Base-by-base conservation (phyloP, 2,797 vertebrate genomes). In the Thalassophryne amazonica region DNA sequence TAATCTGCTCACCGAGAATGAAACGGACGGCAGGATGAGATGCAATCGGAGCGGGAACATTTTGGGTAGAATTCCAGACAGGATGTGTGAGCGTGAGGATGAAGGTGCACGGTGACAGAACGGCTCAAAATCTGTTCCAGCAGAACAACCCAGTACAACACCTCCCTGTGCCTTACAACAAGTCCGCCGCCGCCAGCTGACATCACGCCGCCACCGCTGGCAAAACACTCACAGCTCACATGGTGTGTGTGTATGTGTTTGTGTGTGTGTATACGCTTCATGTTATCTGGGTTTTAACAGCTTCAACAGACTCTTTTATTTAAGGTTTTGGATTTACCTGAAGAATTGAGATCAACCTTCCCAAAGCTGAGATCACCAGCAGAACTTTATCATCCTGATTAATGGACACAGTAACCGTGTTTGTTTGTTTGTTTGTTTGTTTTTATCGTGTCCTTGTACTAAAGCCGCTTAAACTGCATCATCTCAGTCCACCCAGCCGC, bases 41-140 rank as follows among this genome's bases (percentile, higher is more conserved):
- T 7, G 4, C 7, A 22, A 4, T 14, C 3, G 23, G 36, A 46
- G 5, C 21, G 3, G 20, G 9, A 43, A 1, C 21, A 1, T 25
- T 23, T 2, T 17, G 18, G n/a, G 18, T 17, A 4, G 6, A 9
- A 13, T 14, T 31, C 0, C 7, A 7, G 36, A 42, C n/a, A 12
- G 11, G 51, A 9, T n/a, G 37, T n/a, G 19, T 25, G 36, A 56
- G 31, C 3, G 40, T 2, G 22, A 22, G 52, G 46, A 24, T 24
- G 20, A 14, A 72, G 79, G 70, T 66, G 62, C 61, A 47, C 75
- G 73, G 78, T 83, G 84, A 78, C 83, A 68, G 14, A 73, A 49
- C 59, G 35, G 17, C 73, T 86, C 65, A 70, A 61, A 47, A 53
- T 84, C 74, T 60, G 57, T 82, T 86, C 64, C 68, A 28, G 67